Percentiles rank a stretch among this genome's conserved stretches.
Evolutionary conservation across 30 jellyfish, hydroid and myxozoan genomes (phyloP).

Genomic region (Hydra vulgaris): DNA sequence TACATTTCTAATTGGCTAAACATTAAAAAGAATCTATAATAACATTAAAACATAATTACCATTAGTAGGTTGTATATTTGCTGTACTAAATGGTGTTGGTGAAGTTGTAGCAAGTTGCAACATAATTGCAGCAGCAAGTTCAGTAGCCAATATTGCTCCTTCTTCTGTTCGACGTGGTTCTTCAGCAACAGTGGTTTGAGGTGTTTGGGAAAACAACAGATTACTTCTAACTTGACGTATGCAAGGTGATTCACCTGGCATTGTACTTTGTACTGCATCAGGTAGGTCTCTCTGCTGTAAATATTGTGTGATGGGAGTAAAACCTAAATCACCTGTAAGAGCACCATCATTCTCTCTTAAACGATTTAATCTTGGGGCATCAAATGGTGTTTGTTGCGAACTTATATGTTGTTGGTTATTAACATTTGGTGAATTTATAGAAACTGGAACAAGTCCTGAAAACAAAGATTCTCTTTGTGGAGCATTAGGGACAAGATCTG

Average conservation of each 20-base stretch:
- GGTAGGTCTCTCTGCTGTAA: neutral
- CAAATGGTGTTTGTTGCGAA: slow-evolving; percentile 18
- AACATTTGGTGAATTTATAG: slow-evolving; percentile 1
- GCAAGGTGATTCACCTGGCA: slow-evolving; percentile 4
- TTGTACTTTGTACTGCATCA: slow-evolving; percentile 2
- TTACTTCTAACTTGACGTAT: neutral
- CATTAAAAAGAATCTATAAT: too few species aligned
- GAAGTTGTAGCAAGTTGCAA: slow-evolving; percentile 79
- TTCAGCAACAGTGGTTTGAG: slow-evolving; percentile 16
- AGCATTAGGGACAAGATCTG: slow-evolving; percentile 25
- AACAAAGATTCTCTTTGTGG: slow-evolving; percentile 13
- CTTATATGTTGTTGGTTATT: neutral
- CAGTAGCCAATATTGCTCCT: slow-evolving; percentile 58
- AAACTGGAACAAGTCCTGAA: neutral
- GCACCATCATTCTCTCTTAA: slow-evolving; percentile 1
- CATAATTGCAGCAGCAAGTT: slow-evolving; percentile 78
- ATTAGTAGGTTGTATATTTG: slow-evolving; percentile 37
- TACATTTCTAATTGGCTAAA: too few species aligned
- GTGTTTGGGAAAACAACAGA: neutral
- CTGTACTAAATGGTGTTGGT: slow-evolving; percentile 49
- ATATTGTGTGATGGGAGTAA: neutral
- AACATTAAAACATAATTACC: slow-evolving; percentile 18
- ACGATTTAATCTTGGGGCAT: slow-evolving; percentile 6
- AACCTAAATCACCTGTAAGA: slow-evolving; percentile 26
- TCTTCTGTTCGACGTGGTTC: neutral